Percentiles rank a stretch among this genome's conserved stretches.
These are phyloP conservation scores for Medauroidea extradentata DNA, from an alignment of 1,140 invertebrate species.

Conservation along the genomic window DNA sequence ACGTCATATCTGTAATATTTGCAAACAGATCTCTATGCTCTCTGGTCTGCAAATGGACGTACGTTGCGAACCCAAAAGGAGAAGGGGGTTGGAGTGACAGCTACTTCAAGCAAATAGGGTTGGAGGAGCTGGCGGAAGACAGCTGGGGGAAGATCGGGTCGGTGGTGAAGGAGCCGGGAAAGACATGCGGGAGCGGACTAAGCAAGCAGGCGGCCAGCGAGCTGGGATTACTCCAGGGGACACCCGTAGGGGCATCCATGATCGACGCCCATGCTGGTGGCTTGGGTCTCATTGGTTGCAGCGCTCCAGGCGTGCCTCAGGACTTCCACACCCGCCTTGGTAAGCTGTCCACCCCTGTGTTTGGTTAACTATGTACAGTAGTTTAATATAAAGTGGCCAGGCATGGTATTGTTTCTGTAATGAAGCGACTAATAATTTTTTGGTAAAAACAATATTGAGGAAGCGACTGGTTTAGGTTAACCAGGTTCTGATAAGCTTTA, in stretches of 20 bases:
- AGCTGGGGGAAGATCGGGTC: slow-evolving; percentile 62
- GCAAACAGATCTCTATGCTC: slow-evolving; percentile 87
- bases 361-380: no score
- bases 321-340: slow-evolving; percentile 57
- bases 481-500: no score
- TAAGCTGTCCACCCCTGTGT: no score
- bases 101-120: slow-evolving; percentile 69
- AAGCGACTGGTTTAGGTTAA: no score
- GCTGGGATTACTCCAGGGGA: slow-evolving; percentile 63
- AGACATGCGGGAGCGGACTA: slow-evolving; percentile 64
- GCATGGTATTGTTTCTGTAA: no score
- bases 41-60: slow-evolving; percentile 93
- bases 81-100: slow-evolving; percentile 65
- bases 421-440: no score
- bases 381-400: no score
- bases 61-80: slow-evolving; percentile 56
- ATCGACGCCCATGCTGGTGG: slow-evolving; percentile 96
- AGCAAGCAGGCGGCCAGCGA: slow-evolving; percentile 57
- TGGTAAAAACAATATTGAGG: no score
- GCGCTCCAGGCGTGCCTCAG: slow-evolving; percentile 46
- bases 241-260: slow-evolving; percentile 78
- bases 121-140: slow-evolving; percentile 67
- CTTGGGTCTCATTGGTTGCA: slow-evolving; percentile 75
- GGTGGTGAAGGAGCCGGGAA: slow-evolving; percentile 63
- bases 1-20: no score